These are phyloP conservation scores for Pristionchus entomophagus DNA, from an alignment of 2,888 invertebrate genomes.

Conservation along the genomic window DNA sequence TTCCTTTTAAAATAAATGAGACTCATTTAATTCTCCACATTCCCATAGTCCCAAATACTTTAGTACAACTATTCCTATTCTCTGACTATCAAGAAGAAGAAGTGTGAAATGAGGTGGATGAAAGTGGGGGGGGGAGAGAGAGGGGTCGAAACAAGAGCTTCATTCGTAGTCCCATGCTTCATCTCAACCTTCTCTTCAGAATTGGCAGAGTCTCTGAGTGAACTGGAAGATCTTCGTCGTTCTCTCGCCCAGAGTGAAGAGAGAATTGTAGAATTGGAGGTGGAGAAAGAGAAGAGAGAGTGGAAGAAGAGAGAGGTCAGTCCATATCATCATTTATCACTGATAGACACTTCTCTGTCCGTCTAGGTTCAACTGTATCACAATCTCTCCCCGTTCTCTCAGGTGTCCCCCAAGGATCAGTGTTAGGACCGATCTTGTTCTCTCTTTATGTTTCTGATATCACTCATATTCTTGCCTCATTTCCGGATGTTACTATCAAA, in stretches of 20 bases:
- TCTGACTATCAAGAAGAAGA: background rate
- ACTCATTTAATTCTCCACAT: too few species aligned
- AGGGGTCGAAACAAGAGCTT: too few species aligned
- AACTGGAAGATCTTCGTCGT: slow-evolving; percentile 23
- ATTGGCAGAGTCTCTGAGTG: slow-evolving; percentile 36
- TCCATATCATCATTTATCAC: background rate
- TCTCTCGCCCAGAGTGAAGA: background rate
- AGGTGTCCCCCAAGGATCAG: too few species aligned
- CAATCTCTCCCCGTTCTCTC: too few species aligned
- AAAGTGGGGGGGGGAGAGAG: background rate
- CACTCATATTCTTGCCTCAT: too few species aligned
- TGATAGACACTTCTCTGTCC: background rate
- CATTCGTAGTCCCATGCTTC: background rate
- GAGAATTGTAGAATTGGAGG: slow-evolving; percentile 3
- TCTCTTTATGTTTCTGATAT: too few species aligned
- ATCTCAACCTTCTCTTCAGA: slow-evolving; percentile 27
- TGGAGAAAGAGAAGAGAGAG: slow-evolving; percentile 40
- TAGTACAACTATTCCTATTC: too few species aligned
- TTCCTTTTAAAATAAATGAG: too few species aligned
- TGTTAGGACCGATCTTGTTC: too few species aligned
- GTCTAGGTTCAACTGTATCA: too few species aligned
- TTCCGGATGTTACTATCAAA: too few species aligned
- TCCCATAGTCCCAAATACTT: too few species aligned
- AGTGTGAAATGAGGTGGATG: background rate
- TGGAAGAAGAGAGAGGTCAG: slow-evolving; percentile 38